A percentile compares a stretch with the other conserved stretches of the same genome.
Conservation (phyloP, 2,888 invertebrate species). For the Coelopa pilipes region DNA sequence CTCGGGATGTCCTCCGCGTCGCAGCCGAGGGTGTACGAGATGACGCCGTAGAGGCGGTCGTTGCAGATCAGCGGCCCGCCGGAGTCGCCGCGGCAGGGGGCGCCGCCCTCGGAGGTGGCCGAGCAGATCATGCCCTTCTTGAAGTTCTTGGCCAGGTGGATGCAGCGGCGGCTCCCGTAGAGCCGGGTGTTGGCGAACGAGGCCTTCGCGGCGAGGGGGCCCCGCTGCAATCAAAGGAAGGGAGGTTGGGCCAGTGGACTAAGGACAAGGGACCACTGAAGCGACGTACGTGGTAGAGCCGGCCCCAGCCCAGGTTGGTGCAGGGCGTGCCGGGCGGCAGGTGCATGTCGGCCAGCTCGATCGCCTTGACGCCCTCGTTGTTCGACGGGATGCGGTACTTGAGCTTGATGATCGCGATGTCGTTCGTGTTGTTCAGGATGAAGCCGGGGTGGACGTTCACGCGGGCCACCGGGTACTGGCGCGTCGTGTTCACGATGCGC, state of each 20-base stretch:
- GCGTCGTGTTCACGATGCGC: constrained; percentile 33
- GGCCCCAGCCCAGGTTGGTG: constrained; percentile 49
- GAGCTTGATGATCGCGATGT: constrained; percentile 47
- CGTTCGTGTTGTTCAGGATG: constrained; percentile 41
- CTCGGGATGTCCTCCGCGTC: constrained; percentile 39
- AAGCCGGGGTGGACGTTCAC: constrained; percentile 44
- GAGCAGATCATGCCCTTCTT: constrained; percentile 44
- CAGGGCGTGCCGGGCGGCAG: constrained; percentile 40
- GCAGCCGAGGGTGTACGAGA: constrained; percentile 49
- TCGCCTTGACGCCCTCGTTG: constrained; percentile 37
- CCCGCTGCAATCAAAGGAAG: constrained; percentile 38
- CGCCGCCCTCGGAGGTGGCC: constrained; percentile 28
- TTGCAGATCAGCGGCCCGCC: constrained; percentile 50
- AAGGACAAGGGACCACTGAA: neutral
- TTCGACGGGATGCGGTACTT: constrained; percentile 36
- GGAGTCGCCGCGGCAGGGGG: constrained; percentile 49
- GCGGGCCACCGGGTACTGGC: constrained; percentile 40
- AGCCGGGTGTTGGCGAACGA: constrained; percentile 30
- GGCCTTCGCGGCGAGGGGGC: constrained; percentile 41
- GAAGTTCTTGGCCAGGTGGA: neutral
- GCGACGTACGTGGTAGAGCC: constrained; percentile 43
- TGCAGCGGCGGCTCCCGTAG: constrained; percentile 31
- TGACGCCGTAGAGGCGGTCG: constrained; percentile 44
- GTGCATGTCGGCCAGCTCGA: constrained; percentile 32
- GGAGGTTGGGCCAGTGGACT: neutral